Evolutionary conservation across 2,113 vertebrate species (phyloP).

Genomic region (Bambusicola thoracicus): DNA sequence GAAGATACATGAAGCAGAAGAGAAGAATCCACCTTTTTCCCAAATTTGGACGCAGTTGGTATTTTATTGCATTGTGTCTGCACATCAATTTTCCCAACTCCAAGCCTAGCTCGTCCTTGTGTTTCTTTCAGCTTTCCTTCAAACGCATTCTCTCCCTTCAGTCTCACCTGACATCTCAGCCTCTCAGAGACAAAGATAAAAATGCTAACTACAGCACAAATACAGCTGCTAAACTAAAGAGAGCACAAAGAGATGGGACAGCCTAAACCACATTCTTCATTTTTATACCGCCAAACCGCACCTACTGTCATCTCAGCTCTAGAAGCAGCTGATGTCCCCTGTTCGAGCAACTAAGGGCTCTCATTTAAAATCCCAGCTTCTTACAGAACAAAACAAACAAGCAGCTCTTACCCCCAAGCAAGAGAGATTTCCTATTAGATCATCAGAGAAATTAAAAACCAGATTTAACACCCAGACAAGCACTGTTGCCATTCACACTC

Average conservation of each 20-base stretch:
- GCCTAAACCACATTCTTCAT: not conserved
- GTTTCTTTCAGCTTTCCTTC: not conserved
- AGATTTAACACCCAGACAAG: not conserved
- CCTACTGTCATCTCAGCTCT: not conserved
- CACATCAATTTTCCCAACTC: not conserved
- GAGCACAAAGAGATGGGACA: not conserved
- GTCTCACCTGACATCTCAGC: not conserved
- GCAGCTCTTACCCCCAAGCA: not conserved
- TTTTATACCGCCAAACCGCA: not conserved
- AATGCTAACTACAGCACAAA: not conserved
- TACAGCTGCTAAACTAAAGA: not conserved
- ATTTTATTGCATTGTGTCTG: not conserved
- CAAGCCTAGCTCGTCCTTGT: not conserved
- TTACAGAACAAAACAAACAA: not conserved
- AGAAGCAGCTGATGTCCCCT: not conserved
- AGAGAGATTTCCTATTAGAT: not conserved
- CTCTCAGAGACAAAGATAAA: not conserved
- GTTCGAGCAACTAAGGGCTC: not conserved
- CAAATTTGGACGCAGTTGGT: not conserved
- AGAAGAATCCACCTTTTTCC: not conserved
- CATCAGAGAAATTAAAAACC: not conserved
- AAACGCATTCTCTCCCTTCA: not conserved
- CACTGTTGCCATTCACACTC: not conserved
- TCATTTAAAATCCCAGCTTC: not conserved
- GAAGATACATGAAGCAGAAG: not conserved